Conservation (phyloP, 2,888 invertebrate species). For the Allacma fusca region DNA sequence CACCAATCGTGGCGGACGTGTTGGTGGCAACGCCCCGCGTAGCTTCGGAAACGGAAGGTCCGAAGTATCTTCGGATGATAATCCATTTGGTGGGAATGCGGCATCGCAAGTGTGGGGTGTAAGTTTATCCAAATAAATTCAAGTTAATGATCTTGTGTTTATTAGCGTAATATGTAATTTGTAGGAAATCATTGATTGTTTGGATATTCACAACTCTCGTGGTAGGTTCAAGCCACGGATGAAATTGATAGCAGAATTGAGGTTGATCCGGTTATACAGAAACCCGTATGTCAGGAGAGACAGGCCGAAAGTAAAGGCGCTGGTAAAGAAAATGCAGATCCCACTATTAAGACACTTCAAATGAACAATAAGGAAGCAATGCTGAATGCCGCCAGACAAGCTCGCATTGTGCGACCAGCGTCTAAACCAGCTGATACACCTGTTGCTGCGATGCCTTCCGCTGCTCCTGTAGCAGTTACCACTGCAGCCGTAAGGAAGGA, state of each 20-base stretch:
- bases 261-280: background rate
- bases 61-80: background rate
- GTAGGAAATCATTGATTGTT: too few species aligned
- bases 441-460: background rate
- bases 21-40: background rate
- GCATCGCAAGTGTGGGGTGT: background rate
- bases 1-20: background rate
- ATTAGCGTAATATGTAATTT: too few species aligned
- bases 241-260: slow-evolving; percentile 10
- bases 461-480: background rate
- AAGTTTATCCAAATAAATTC: too few species aligned
- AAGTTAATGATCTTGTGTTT: too few species aligned
- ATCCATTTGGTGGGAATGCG: background rate
- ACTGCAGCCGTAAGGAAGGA: background rate
- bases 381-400: background rate
- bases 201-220: background rate
- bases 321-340: background rate
- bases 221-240: background rate
- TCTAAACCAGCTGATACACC: background rate
- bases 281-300: too few species aligned
- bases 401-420: background rate
- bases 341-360: background rate
- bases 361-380: background rate
- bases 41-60: background rate
- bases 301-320: background rate